Conservation (phyloP, 2,113 vertebrate species). For the Platanista minor region DNA sequence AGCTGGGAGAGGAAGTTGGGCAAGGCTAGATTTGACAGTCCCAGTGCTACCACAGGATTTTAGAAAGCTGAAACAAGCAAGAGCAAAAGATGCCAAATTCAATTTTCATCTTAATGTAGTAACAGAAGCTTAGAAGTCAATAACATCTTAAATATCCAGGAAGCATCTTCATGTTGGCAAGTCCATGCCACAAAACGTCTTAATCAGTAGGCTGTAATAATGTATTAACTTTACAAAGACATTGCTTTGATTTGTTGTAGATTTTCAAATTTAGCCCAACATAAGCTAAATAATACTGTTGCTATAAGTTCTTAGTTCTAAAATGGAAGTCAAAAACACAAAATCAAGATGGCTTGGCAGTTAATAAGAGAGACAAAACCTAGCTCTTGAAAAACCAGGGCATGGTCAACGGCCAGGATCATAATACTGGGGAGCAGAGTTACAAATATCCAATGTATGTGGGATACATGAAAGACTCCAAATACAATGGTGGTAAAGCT, state of each 20-base stretch:
- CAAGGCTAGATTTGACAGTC: constrained; percentile 20
- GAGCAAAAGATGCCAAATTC: constrained; percentile 47
- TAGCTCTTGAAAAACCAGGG: not conserved
- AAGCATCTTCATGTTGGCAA: constrained; percentile 41
- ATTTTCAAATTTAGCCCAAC: constrained; percentile 36
- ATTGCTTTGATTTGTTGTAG: not conserved
- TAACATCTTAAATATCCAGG: constrained; percentile 34
- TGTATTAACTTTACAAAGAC: constrained; percentile 3
- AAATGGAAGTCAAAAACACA: not conserved
- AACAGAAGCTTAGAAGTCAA: constrained; percentile 50
- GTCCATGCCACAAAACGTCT: not conserved
- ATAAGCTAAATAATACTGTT: not conserved
- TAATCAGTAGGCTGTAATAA: not conserved
- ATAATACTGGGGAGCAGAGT: not conserved
- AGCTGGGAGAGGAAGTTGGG: not conserved
- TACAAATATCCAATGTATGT: not conserved
- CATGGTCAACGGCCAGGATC: not conserved
- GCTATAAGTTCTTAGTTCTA: not conserved
- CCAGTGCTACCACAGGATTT: not conserved
- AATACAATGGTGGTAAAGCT: not conserved
- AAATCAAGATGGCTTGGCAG: not conserved
- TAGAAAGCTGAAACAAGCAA: constrained; percentile 50
- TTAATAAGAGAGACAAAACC: not conserved
- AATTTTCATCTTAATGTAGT: constrained; percentile 49
- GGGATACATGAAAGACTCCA: not conserved